Evolutionary conservation across 2,888 invertebrate genomes (phyloP).

Genomic region (Gymnoscelis rufifasciata): DNA sequence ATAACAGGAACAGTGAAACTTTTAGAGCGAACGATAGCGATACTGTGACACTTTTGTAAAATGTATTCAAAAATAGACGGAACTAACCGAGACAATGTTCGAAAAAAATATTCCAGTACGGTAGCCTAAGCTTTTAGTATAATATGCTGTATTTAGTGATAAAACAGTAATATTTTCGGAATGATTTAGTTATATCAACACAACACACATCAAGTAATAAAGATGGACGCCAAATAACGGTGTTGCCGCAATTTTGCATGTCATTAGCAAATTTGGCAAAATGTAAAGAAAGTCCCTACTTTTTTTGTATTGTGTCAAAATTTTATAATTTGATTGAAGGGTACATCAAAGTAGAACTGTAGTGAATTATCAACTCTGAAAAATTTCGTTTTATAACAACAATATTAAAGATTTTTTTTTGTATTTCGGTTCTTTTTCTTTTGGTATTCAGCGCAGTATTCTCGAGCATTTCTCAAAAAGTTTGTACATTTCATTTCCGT

Average conservation of each 20-base stretch:
- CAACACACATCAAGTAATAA: constrained; percentile 75
- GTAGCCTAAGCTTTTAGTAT: constrained; percentile 25
- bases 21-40: constrained; percentile 67
- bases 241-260: constrained; percentile 59
- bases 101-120: constrained; percentile 26
- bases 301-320: too few relatives aligned
- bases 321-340: too few relatives aligned
- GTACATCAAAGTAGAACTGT: too few relatives aligned
- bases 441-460: too few relatives aligned
- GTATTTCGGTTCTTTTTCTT: too few relatives aligned
- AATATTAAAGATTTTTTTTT: too few relatives aligned
- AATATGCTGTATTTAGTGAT: constrained; percentile 16
- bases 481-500: too few relatives aligned
- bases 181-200: constrained; percentile 53
- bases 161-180: constrained; percentile 38
- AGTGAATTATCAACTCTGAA: too few relatives aligned
- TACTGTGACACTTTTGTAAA: constrained; percentile 63
- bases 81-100: constrained; percentile 36
- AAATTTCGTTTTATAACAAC: too few relatives aligned
- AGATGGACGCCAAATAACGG: constrained; percentile 76
- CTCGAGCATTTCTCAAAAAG: too few relatives aligned
- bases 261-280: constrained; percentile 25
- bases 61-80: constrained; percentile 29
- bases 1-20: constrained; percentile 72
- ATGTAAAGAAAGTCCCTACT: not conserved